phyloP scores from a whole-genome alignment of 2,888 invertebrate species.

The Omphaloscelis lunosa region DNA sequence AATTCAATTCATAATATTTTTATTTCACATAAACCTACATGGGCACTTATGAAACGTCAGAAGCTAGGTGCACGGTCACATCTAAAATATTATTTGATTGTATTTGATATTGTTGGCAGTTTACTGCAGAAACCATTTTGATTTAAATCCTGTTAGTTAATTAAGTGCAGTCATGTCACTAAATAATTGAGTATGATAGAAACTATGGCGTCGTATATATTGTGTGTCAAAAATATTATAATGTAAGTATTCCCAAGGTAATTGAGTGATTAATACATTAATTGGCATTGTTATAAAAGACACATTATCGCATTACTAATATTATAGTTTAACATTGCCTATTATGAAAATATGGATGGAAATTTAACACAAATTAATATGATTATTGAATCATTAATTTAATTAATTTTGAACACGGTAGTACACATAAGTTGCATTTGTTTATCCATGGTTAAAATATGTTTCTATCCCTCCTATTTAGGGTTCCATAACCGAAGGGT shows the following conservation, averaged over 20 bases:
- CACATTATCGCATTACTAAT: not conserved
- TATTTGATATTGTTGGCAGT: constrained; percentile 4
- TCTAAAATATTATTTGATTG: not conserved
- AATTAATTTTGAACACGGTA: not conserved
- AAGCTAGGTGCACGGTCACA: too few species aligned
- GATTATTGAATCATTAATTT: not conserved
- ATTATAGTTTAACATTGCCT: not conserved
- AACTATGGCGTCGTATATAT: not conserved
- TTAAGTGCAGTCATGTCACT: not conserved
- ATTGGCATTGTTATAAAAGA: not conserved
- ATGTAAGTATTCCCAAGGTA: not conserved
- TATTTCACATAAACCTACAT: too few species aligned
- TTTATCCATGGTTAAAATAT: too few species aligned
- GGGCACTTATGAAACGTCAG: too few species aligned
- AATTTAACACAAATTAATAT: not conserved
- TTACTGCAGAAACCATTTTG: not conserved
- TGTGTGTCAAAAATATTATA: not conserved
- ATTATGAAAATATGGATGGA: constrained; percentile 7
- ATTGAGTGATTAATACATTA: not conserved
- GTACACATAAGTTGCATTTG: too few species aligned
- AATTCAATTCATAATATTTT: too few species aligned
- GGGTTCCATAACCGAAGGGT: too few species aligned
- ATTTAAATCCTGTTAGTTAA: not conserved
- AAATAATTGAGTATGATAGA: not conserved
- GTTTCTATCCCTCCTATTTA: too few species aligned